Evolutionary conservation across 2,113 vertebrate species (phyloP).

Genomic region (Alligator mississippiensis): DNA sequence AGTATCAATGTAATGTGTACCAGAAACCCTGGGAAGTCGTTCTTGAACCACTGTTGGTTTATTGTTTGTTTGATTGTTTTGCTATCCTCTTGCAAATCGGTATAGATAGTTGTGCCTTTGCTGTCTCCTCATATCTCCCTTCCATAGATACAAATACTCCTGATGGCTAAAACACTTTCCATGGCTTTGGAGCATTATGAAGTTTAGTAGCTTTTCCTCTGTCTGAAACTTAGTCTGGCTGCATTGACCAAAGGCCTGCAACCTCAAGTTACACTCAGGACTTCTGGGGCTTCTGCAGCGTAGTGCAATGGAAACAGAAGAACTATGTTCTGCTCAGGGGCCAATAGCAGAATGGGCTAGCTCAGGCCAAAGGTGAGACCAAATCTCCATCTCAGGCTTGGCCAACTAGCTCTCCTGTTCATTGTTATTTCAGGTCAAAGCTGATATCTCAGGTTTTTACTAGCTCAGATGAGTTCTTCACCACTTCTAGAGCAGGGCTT

Average conservation of each 20-base stretch:
- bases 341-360: background rate
- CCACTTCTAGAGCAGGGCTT: accelerated
- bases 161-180: constrained; percentile 55
- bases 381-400: background rate
- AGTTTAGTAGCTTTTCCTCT: constrained; percentile 34
- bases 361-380: background rate
- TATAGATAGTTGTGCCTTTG: constrained; percentile 39
- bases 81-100: constrained; percentile 51
- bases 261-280: background rate
- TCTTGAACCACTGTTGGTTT: too few species aligned
- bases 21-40: background rate
- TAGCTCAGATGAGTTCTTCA: background rate
- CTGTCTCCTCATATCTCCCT: constrained; percentile 57
- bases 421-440: background rate
- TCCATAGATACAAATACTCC: constrained; percentile 46
- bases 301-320: background rate
- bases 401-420: background rate
- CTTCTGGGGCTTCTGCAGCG: background rate
- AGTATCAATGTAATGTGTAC: background rate
- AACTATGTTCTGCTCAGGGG: background rate
- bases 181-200: constrained; percentile 22
- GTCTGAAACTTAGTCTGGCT: constrained; percentile 33
- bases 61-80: background rate
- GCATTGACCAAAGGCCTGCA: constrained; percentile 40
- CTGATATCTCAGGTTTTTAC: background rate